Base-by-base conservation (phyloP, 2,888 invertebrate genomes). In the Drosophila mercatorum region DNA sequence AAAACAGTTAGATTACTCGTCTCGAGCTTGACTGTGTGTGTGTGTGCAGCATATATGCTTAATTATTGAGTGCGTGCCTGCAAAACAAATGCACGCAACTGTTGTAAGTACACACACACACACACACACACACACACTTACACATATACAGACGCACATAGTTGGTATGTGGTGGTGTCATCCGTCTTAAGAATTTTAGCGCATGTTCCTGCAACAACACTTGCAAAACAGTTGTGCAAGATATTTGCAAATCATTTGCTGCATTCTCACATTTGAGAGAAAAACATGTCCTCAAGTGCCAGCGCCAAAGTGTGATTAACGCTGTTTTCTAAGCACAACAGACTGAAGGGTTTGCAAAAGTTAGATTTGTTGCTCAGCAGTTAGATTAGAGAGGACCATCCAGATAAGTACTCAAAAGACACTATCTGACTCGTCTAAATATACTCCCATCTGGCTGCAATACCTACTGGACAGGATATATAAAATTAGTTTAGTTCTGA, bases 161-260 rank as follows among this genome's bases (percentile, higher is more conserved):
- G 6, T n/a, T 61, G 40, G n/a, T 22, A 26, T 47, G 52, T 60
- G 71, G 44, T 64, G 65, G 62, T 67, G 64, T 59, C 60, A 62
- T 40, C 51, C 5, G 31, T 49, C 8, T 43, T 44, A 28, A 55
- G 52, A 68, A 72, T 66, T 65, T 72, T 66, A 62, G 70, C 67
- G 57, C 49, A 74, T 70, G 80, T 78, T 71, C 51, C 55, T 56
- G 65, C 69, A 58, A 17, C 41, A 69, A 58, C 61, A 67, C 68
- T 82, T 78, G 56, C 56, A 52, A 72, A 72, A 51, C 47, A 57
- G 62, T 52, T 63, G 73, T 71, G 69, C n/a, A 47, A 70, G 72
- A 83, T 73, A 78, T 77, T 80, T 88, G 64, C 78, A 78, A 84
- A 83, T 81, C 67, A 84, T 74, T 78, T 74, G 61, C 71, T 64